Base-by-base conservation (phyloP, 2,113 vertebrate species). In the Peromyscus polionotus region DNA sequence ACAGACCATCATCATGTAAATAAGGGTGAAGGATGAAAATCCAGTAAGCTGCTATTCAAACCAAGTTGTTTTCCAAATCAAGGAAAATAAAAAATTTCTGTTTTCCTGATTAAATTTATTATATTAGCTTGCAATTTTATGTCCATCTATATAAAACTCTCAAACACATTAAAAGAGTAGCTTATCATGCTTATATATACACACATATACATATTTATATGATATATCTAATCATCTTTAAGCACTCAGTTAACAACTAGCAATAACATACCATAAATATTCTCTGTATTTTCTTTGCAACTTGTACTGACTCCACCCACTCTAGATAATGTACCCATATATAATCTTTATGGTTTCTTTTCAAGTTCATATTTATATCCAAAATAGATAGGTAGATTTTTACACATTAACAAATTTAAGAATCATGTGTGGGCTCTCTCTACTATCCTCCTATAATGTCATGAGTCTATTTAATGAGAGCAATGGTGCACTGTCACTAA, bases 371-470 rank as follows among this genome's bases (percentile, higher is more conserved):
- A 36, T 72, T 73, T 36, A 48, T 31, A 70, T 61, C n/a, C 5
- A 95, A 91, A 91, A 81, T 6, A 91, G n/a, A 80, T 70, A 8
- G 91, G 65, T 51, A 83, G 19, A 39, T 70, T 84, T 91, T 91
- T 45, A 87, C 6, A 83, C 16, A 31, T 54, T 59, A 68, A 81
- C 20, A 57, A 63, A 36, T 51, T 42, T 67, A 95, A 81, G 24
- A 93, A 51, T 76, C 33, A 80, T 48, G 1, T 84, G 9, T 70
- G 8, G 7, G 22, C 57, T 75, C 33, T 20, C 90, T 73, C 76
- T 45, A 54, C 17, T 51, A 76, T 39, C 17, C 11, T 33, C 63
- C 22, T 95, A 75, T 92, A 72, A 67, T 83, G 33, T 33, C 89
- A 65, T 68, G 80, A 5, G 12, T 92, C 8, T 26, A 84, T 20